Percentiles rank a stretch among this genome's conserved stretches.
Evolutionary conservation across 2,797 vertebrate species (phyloP).

Genomic region (Erithacus rubecula): DNA sequence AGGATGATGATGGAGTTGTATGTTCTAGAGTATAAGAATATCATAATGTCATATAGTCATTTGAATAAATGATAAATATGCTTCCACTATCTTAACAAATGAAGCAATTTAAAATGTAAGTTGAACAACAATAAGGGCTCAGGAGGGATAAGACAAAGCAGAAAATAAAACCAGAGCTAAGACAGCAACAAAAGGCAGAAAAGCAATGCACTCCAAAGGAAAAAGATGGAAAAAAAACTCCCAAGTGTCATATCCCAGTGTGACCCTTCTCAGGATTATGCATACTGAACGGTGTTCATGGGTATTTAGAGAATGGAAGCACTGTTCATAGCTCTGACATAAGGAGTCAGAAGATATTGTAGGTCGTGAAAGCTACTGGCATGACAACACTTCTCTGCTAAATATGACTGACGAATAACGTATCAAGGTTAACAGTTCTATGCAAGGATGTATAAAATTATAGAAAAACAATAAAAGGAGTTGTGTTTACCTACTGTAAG

Average conservation of each 20-base stretch:
- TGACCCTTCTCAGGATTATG: neutral
- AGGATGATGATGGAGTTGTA: neutral
- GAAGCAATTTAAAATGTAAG: neutral
- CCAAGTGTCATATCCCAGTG: neutral
- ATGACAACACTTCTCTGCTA: neutral
- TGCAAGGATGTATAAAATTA: neutral
- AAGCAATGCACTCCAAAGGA: neutral
- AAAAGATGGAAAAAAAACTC: neutral
- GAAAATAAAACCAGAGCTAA: neutral
- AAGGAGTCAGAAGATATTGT: neutral
- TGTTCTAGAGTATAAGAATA: neutral
- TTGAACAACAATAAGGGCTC: neutral
- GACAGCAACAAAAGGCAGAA: neutral
- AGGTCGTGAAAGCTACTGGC: rapidly evolving
- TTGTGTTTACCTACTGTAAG: neutral
- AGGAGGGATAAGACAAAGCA: neutral
- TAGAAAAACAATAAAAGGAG: neutral
- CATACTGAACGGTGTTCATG: neutral
- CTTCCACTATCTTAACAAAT: neutral
- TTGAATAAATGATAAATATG: neutral
- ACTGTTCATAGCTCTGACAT: neutral
- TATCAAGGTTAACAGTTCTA: neutral
- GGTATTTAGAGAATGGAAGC: neutral
- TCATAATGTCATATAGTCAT: neutral
- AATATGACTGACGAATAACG: neutral